Evolutionary conservation across 2,113 vertebrate genomes (phyloP).

Genomic region (Antechinus stuartii): DNA sequence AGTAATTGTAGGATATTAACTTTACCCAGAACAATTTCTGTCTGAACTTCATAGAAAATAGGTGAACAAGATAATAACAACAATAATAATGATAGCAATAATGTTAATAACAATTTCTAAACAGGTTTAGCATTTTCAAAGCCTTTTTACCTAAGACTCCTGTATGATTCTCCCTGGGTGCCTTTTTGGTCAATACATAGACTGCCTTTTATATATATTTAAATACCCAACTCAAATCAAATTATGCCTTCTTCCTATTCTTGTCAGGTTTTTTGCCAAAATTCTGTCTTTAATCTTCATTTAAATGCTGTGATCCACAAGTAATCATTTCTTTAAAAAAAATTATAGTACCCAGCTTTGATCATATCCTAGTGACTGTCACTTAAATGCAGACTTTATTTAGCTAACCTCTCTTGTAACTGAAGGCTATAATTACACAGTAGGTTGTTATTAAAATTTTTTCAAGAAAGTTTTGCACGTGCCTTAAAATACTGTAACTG

Average conservation of each 20-base stretch:
- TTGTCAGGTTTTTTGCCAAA: slow-evolving; percentile 13
- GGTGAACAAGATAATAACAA: background rate
- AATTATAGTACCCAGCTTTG: slow-evolving; percentile 20
- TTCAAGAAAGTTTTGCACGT: slow-evolving; percentile 26
- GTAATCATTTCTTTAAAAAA: background rate
- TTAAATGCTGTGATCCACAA: background rate
- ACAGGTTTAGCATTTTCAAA: background rate
- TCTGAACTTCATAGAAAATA: background rate
- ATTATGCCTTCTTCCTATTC: background rate
- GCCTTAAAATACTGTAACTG: background rate
- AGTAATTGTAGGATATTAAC: background rate
- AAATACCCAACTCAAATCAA: slow-evolving; percentile 9
- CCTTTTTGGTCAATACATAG: background rate
- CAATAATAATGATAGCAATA: background rate
- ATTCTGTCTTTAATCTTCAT: background rate
- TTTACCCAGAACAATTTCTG: background rate
- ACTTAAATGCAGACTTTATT: slow-evolving; percentile 14
- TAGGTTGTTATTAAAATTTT: slow-evolving; percentile 8
- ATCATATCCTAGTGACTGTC: background rate
- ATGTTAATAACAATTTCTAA: background rate
- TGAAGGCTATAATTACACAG: background rate
- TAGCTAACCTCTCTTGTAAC: background rate
- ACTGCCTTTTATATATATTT: background rate
- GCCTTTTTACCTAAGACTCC: background rate
- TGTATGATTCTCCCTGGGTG: rapidly evolving